A percentile compares a stretch with the other conserved stretches of the same genome.
Evolutionary conservation across 2,797 vertebrate genomes (phyloP).

Genomic region (Pseudopleuronectes americanus): DNA sequence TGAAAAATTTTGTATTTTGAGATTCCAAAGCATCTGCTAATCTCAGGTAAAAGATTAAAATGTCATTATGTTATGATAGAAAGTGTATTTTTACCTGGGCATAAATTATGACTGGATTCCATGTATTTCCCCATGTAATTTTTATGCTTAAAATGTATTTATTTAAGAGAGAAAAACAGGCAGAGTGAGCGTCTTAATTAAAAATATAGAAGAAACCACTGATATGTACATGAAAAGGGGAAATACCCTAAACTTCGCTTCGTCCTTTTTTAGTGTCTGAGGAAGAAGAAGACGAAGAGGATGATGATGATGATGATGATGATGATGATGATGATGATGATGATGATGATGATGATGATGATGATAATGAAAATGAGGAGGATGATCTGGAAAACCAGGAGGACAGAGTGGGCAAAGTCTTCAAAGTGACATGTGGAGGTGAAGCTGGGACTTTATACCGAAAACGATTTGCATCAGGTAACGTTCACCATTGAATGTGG

Average conservation of each 20-base stretch:
- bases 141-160: no score
- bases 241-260: neutral
- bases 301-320: no score
- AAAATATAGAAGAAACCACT: neutral
- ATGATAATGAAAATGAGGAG: conserved; percentile 18
- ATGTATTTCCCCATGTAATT: no score
- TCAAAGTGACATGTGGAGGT: conserved; percentile 65
- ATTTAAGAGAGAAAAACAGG: neutral
- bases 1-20: no score
- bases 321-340: neutral
- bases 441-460: conserved; percentile 52
- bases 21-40: neutral
- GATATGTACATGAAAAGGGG: no score
- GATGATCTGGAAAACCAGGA: neutral
- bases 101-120: no score
- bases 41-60: conserved; percentile 14
- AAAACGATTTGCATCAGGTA: conserved; percentile 74
- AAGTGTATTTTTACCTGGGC: neutral
- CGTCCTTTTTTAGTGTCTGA: conserved; percentile 13
- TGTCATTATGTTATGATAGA: neutral
- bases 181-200: neutral
- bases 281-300: neutral
- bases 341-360: conserved; percentile 13
- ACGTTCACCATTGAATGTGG: neutral
- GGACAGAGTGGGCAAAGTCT: neutral